Evolutionary conservation across 2,113 vertebrate species (phyloP), one percentile per base, ranked within the genome.

Genomic region (Ploceus nigricollis): DNA sequence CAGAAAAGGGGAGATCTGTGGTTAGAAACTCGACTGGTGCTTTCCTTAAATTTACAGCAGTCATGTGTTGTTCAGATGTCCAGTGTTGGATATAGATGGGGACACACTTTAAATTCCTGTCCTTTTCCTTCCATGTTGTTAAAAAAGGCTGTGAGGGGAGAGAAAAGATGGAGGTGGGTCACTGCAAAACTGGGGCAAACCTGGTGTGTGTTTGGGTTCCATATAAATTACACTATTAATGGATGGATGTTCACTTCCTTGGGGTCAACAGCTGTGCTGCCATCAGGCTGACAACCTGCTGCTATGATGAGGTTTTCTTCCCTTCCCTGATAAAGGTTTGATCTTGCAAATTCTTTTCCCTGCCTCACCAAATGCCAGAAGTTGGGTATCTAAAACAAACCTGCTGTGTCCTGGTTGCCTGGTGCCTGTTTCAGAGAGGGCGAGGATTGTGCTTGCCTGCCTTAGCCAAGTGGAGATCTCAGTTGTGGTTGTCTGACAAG

Each of bases 401-500:
- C 65, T 1, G 7, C 37, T n/a, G 37, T 1, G 7, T 80, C 58
- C 28, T 0, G 0, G 63, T 82, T 15, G 3, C 56, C 40, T 0
- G 0, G 39, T 82, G 58, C 50, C 15, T 15, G 54, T 88, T 72
- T 33, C 3, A 7, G 58, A 42, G 23, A 82, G 68, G 47, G 6
- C 0, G 0, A 50, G 76, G 77, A n/a, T 73, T 75, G 33, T 0
- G 0, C 27, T 79, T 82, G 54, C 45, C 47, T 82, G 61, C 58
- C 14, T 39, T 73, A 53, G 53, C 73, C 1, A 4, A 87, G 33
- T 2, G 2, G 40, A 88, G 71, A 44, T 51, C 69, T 95, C 58
- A 66, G 16, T 47, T 95, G 84, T 88, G 85, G 90, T 64, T 88
- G 71, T 65, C 71, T 86, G 85, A 88, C 94, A 90, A 93, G 94